Percentiles rank a stretch among this genome's conserved stretches.
Evolutionary conservation across 1,140 invertebrate species (phyloP).

Genomic region (Magallana gigas): DNA sequence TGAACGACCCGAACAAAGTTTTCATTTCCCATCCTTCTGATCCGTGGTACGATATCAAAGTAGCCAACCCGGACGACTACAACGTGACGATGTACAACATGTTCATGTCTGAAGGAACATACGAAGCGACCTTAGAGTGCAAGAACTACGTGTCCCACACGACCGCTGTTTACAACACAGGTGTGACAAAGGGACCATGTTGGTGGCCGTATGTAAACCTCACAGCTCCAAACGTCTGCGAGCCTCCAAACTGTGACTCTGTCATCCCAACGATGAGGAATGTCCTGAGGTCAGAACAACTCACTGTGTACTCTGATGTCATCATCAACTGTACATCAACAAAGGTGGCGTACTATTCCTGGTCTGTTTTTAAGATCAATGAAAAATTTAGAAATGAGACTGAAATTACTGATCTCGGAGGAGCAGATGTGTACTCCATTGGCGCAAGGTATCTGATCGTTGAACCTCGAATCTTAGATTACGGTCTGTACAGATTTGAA

Average conservation of each 20-base stretch:
- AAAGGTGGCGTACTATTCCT: slow-evolving; percentile 59
- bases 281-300: slow-evolving; percentile 53
- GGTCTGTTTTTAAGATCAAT: slow-evolving; percentile 58
- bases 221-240: slow-evolving; percentile 51
- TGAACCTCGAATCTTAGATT: slow-evolving; percentile 55
- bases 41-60: slow-evolving; percentile 24
- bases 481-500: slow-evolving; percentile 61
- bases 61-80: background rate
- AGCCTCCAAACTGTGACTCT: slow-evolving; percentile 55
- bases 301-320: slow-evolving; percentile 62
- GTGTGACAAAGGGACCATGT: slow-evolving; percentile 62
- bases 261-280: slow-evolving; percentile 43
- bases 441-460: slow-evolving; percentile 57
- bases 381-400: slow-evolving; percentile 53
- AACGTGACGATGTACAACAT: slow-evolving; percentile 49
- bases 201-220: slow-evolving; percentile 64
- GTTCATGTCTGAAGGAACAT: slow-evolving; percentile 58
- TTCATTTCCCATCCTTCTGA: slow-evolving; percentile 35
- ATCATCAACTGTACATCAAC: slow-evolving; percentile 63
- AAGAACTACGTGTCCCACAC: slow-evolving; percentile 59
- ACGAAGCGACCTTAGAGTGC: slow-evolving; percentile 46
- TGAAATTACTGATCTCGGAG: slow-evolving; percentile 55
- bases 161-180: slow-evolving; percentile 25
- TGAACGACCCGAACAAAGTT: slow-evolving; percentile 28
- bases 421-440: slow-evolving; percentile 58